Evolutionary conservation across 2,888 invertebrate genomes (phyloP).

Genomic region (Drosophila cognata): DNA sequence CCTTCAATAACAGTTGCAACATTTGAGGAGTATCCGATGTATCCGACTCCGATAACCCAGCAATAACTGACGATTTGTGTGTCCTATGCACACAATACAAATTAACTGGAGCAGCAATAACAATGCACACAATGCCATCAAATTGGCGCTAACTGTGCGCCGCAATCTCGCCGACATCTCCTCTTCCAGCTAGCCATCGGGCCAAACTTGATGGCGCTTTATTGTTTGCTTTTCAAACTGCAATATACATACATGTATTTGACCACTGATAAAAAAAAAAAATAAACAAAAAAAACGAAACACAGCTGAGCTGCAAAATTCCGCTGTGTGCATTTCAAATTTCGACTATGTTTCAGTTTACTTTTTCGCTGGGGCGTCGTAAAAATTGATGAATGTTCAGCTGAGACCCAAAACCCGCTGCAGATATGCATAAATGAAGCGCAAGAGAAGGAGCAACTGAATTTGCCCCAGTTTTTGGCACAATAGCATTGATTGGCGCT

Average conservation of each 20-base stretch:
- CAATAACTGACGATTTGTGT: constrained; percentile 39
- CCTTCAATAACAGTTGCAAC: constrained; percentile 10
- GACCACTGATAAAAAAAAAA: constrained; percentile 38
- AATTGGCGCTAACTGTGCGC: constrained; percentile 70
- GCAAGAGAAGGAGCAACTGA: neutral
- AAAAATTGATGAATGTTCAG: constrained; percentile 73
- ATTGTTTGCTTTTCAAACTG: constrained; percentile 31
- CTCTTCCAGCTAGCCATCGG: neutral
- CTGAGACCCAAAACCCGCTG: constrained; percentile 12
- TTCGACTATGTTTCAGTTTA: constrained; percentile 16
- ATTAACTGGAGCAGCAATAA: constrained; percentile 73
- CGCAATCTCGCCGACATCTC: constrained; percentile 50
- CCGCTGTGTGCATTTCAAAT: constrained; percentile 48
- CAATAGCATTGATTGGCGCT: constrained; percentile 64
- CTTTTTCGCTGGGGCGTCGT: constrained; percentile 68
- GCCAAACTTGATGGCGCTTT: constrained; percentile 32
- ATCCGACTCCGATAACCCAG: neutral
- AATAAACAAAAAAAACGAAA: constrained; percentile 9
- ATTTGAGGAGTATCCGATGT: neutral
- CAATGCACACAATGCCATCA: constrained; percentile 71
- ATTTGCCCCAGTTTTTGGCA: constrained; percentile 35
- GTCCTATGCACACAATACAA: constrained; percentile 60
- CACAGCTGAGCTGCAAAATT: neutral
- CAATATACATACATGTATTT: constrained; percentile 35
- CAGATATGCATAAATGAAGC: constrained; percentile 26